Base-by-base conservation (phyloP, 2,113 vertebrate genomes). In the Melanocharis versteri region DNA sequence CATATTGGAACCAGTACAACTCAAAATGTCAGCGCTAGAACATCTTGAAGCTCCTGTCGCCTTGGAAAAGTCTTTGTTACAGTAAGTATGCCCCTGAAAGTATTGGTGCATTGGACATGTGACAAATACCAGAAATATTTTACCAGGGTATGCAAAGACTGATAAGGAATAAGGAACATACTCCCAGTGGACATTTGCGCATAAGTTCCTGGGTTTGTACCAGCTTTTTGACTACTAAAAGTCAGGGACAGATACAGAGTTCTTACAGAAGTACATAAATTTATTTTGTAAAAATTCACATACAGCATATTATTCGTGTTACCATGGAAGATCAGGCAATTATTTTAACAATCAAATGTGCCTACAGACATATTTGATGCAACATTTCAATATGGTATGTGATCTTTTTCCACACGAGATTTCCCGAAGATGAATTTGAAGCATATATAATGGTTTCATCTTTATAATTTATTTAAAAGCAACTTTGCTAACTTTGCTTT, bases 31-130 rank as follows among this genome's bases (percentile, higher is more conserved):
- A 33, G 10, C 9, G 2, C 23, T 61, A n/a, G 31, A 83, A 57
- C 4, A 35, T 24, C 8, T 17, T 6, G 3, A 78, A 69, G 3
- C 3, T 61, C 30, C 31, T 33, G 6, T 15, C 3, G 14, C 16
- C 16, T 39, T 2, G 3, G 33, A 58, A 76, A 65, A 47, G 3
- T 60, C 14, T 2, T 2, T 2, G 1, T 15, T 1, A 0, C 6
- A 28, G 27, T 19, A 33, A 12, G 11, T 33, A 47, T 27, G 10
- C 0, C 9, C 33, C 28, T 89, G 44, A 77, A 84, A 87, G 84
- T 26, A 31, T 2, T 48, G 21, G 12, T 15, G 4, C 4, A 3
- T 18, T 51, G 26, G 27, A 64, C 10, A 45, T 8, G 9, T 31
- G 35, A 62, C 1, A 27, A 45, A 35, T 2, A 54, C 6, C 18